A percentile compares a stretch with the other conserved stretches of the same genome.
Conservation (phyloP, 2,797 vertebrate genomes). For the Paramormyrops hopkinsi region DNA sequence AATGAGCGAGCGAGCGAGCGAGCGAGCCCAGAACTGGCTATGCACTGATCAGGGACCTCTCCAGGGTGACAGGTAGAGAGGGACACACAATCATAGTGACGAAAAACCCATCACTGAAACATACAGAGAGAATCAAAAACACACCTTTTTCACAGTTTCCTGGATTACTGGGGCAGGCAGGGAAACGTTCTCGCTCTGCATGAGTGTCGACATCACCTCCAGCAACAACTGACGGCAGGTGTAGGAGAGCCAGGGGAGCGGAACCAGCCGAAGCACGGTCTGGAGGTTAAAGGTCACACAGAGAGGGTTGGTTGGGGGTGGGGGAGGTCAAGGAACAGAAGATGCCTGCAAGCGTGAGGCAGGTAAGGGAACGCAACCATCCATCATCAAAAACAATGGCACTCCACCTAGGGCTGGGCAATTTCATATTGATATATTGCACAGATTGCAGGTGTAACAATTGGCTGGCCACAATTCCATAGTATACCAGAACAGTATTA, state of each 20-base stretch:
- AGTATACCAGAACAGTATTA: too few species aligned
- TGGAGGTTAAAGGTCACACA: slow-evolving; percentile 37
- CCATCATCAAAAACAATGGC: background rate
- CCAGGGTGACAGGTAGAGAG: background rate
- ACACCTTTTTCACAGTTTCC: slow-evolving; percentile 75
- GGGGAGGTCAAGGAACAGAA: background rate
- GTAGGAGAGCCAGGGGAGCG: slow-evolving; percentile 52
- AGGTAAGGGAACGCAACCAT: background rate
- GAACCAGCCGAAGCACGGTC: slow-evolving; percentile 66
- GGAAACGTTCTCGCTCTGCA: slow-evolving; percentile 72
- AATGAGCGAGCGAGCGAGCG: background rate
- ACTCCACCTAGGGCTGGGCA: background rate
- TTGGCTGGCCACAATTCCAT: background rate
- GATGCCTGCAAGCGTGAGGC: background rate
- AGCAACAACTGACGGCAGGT: slow-evolving; percentile 72
- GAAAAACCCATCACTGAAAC: background rate
- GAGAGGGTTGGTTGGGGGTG: background rate
- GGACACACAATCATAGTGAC: background rate
- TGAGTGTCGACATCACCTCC: slow-evolving; percentile 70
- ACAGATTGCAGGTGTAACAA: background rate
- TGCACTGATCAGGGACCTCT: background rate
- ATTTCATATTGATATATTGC: too few species aligned
- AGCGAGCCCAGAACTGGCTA: background rate
- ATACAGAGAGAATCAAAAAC: background rate
- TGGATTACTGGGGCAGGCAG: slow-evolving; percentile 65